These are phyloP conservation scores for Hylaeus anthracinus DNA, from an alignment of 1,140 invertebrate species.

Conservation along the genomic window DNA sequence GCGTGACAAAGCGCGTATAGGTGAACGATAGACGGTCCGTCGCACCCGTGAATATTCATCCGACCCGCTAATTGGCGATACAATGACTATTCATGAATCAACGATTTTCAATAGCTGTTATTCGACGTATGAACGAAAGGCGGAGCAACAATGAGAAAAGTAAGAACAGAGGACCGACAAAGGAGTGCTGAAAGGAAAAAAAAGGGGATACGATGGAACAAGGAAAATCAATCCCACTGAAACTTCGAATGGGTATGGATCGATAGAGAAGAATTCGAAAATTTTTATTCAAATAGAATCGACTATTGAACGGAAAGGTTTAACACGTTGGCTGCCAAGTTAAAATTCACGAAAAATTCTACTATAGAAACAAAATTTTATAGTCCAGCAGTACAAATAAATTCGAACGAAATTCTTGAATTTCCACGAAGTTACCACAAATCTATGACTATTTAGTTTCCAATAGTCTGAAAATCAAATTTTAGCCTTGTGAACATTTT, in stretches of 20 bases:
- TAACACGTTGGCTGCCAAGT: too few species aligned
- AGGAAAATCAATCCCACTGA: not conserved
- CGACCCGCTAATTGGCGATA: constrained; percentile 76
- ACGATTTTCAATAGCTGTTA: constrained; percentile 77
- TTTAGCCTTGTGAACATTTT: too few species aligned
- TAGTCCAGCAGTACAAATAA: too few species aligned
- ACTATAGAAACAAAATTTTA: too few species aligned
- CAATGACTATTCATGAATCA: constrained; percentile 79
- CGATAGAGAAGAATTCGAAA: not conserved
- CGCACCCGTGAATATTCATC: constrained; percentile 74
- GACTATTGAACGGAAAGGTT: not conserved
- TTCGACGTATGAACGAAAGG: constrained; percentile 69
- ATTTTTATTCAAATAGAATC: not conserved
- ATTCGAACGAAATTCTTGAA: too few species aligned
- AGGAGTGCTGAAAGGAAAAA: not conserved
- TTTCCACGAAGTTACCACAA: too few species aligned
- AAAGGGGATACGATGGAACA: not conserved
- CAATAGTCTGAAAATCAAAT: too few species aligned
- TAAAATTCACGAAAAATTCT: too few species aligned
- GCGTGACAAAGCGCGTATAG: constrained; percentile 65
- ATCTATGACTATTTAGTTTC: too few species aligned
- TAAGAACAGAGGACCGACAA: not conserved
- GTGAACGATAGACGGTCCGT: constrained; percentile 59
- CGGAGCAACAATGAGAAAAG: constrained; percentile 25
- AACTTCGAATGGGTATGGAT: not conserved